phyloP scores from a whole-genome alignment of 2,797 vertebrate species.

The Hylomyscus alleni region DNA sequence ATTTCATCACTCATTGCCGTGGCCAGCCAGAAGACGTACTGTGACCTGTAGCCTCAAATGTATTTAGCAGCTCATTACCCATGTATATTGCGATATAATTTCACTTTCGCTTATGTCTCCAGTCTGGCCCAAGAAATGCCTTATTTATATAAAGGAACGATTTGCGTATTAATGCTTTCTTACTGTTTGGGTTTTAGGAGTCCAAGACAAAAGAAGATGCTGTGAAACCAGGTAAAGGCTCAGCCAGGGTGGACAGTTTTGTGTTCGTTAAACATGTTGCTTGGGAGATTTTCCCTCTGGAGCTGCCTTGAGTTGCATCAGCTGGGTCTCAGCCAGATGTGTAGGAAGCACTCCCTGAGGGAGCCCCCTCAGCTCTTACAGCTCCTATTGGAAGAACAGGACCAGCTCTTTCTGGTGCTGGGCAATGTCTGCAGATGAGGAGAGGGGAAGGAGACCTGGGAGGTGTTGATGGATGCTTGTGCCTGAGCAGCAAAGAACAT shows the following conservation, averaged over 20 bases:
- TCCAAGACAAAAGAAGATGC: background rate
- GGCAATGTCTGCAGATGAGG: background rate
- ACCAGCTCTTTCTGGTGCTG: background rate
- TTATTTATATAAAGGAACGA: slow-evolving; percentile 43
- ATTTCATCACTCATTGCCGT: background rate
- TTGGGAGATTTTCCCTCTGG: background rate
- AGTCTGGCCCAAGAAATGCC: background rate
- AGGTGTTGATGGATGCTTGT: background rate
- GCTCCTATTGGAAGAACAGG: background rate
- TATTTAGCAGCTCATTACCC: background rate
- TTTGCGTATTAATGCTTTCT: slow-evolving; percentile 70
- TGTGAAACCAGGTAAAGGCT: slow-evolving; percentile 81
- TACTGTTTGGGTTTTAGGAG: slow-evolving; percentile 85
- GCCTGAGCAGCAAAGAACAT: background rate
- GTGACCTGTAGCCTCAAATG: background rate
- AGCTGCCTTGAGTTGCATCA: background rate
- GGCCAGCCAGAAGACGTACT: background rate
- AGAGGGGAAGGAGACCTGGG: background rate
- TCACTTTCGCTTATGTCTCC: background rate
- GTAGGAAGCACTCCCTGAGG: background rate
- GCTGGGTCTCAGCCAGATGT: background rate
- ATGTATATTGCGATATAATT: background rate
- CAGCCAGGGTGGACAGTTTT: background rate
- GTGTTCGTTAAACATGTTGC: background rate
- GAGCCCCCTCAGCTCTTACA: background rate